These are phyloP conservation scores for Epizoanthus stellaris DNA, from an alignment of 92 coral and sea anemone genomes.

Conservation along the genomic window DNA sequence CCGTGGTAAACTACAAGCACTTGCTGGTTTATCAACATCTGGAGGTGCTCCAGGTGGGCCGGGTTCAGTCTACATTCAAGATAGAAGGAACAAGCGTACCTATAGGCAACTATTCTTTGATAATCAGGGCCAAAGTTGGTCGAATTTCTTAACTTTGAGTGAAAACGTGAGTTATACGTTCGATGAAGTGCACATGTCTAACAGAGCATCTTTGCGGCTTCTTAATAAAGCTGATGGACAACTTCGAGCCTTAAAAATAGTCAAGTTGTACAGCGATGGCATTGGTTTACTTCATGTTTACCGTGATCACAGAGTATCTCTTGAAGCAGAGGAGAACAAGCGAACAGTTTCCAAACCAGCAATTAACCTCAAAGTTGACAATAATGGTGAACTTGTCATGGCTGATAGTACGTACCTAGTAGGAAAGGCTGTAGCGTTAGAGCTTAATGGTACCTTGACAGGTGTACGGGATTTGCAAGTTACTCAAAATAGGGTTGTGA, in stretches of 20 bases:
- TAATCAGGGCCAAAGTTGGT: conserved; percentile 60
- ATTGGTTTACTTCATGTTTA: conserved; percentile 64
- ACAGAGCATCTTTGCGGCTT: conserved; percentile 64
- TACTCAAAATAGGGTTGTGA: conserved; percentile 57
- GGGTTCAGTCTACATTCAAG: conserved; percentile 65
- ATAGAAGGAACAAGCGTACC: conserved; percentile 49
- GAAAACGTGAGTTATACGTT: conserved; percentile 50
- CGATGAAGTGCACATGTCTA: conserved; percentile 56
- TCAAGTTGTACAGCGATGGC: conserved; percentile 55
- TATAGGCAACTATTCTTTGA: conserved; percentile 60
- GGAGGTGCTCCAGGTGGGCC: conserved; percentile 61
- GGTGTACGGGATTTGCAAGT: conserved; percentile 65
- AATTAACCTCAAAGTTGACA: conserved; percentile 60
- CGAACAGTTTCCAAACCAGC: conserved; percentile 51
- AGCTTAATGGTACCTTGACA: conserved; percentile 64
- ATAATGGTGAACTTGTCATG: conserved; percentile 52
- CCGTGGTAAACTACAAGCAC: conserved; percentile 59
- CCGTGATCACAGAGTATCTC: conserved; percentile 47
- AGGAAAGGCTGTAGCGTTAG: conserved; percentile 54
- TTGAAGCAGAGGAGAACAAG: conserved; percentile 35
- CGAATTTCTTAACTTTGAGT: conserved; percentile 55
- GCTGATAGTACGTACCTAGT: conserved; percentile 54
- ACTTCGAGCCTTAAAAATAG: conserved; percentile 38
- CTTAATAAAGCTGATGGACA: conserved; percentile 35
- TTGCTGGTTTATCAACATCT: conserved; percentile 50